These are phyloP conservation scores for Dicranocentrus wangi DNA, from an alignment of 2,888 invertebrate genomes.

Conservation along the genomic window DNA sequence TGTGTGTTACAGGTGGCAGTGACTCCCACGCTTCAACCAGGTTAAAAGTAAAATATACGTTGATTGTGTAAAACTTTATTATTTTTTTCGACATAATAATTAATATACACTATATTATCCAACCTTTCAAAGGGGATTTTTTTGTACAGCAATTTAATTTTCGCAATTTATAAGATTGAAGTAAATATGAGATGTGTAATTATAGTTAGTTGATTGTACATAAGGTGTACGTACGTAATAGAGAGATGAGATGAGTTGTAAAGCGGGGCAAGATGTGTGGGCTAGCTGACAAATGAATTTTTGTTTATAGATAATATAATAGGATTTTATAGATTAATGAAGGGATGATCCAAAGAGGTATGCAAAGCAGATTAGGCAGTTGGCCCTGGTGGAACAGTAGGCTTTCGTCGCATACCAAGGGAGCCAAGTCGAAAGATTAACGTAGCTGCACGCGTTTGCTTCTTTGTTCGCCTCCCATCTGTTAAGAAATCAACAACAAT, in stretches of 20 bases:
- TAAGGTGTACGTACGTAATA: too few species aligned
- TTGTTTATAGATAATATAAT: not conserved
- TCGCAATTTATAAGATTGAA: not conserved
- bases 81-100: too few species aligned
- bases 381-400: constrained; percentile 57
- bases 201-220: too few species aligned
- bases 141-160: too few species aligned
- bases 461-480: constrained; percentile 60
- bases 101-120: too few species aligned
- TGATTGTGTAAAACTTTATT: too few species aligned
- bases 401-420: constrained; percentile 60
- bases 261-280: not conserved
- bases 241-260: too few species aligned
- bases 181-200: not conserved
- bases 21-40: too few species aligned
- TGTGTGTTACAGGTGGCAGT: too few species aligned
- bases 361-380: constrained; percentile 49
- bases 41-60: too few species aligned
- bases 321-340: not conserved
- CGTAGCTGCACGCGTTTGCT: constrained; percentile 64
- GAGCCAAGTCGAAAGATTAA: constrained; percentile 64
- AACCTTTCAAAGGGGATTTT: too few species aligned
- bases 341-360: constrained; percentile 29
- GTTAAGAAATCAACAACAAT: constrained; percentile 2
- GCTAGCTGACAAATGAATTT: not conserved